These are phyloP conservation scores for Tor tambroides DNA, from an alignment of 2,113 vertebrate species.

Conservation along the genomic window DNA sequence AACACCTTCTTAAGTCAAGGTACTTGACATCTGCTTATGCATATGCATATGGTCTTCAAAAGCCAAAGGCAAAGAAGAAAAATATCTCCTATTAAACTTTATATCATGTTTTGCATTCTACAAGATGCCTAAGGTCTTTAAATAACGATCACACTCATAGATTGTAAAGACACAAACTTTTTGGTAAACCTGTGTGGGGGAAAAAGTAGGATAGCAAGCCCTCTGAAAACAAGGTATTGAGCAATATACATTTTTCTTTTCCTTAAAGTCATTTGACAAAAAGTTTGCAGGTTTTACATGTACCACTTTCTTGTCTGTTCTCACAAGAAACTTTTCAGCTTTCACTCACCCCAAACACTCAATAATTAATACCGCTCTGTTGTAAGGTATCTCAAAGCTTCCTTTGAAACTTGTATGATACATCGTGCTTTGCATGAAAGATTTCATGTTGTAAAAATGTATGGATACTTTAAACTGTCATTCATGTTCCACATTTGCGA, in stretches of 20 bases:
- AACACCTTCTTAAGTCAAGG: no score
- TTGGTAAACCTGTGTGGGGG: background rate
- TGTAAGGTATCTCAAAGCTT: constrained; percentile 21
- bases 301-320: background rate
- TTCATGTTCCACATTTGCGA: background rate
- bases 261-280: background rate
- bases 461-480: background rate
- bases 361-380: constrained; percentile 39
- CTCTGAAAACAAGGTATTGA: background rate
- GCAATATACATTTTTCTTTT: background rate
- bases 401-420: constrained; percentile 18
- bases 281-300: background rate
- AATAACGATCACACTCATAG: background rate
- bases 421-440: constrained; percentile 13
- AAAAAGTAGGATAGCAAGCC: background rate
- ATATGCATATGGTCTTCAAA: no score
- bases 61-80: background rate
- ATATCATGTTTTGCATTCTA: constrained; percentile 17
- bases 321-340: background rate
- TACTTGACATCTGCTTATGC: no score
- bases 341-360: background rate
- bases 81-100: background rate
- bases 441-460: background rate
- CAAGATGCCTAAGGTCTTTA: background rate
- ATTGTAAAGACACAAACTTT: background rate